Evolutionary conservation across 37 sponge, comb jelly and placozoan genomes (phyloP).

Genomic region (Ianthella basta): DNA sequence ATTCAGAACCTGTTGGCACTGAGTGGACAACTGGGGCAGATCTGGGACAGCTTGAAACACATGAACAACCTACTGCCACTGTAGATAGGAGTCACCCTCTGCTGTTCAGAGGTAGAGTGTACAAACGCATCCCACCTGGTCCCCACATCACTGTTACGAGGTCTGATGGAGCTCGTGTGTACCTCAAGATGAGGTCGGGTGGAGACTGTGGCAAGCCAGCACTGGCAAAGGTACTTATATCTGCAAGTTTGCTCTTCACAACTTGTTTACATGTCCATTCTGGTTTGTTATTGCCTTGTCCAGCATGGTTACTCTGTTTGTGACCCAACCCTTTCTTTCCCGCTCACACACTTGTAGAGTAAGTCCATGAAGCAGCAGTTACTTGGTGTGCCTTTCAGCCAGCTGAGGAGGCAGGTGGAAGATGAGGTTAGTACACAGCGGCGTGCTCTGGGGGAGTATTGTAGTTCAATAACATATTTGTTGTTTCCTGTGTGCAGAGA

Average conservation of each 20-base stretch:
- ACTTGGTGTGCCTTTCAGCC: slow-evolving; percentile 50
- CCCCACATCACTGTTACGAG: slow-evolving; percentile 65
- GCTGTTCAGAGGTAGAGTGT: slow-evolving; percentile 42
- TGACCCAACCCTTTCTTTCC: too few relatives aligned
- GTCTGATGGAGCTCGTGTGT: slow-evolving; percentile 65
- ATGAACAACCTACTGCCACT: too few relatives aligned
- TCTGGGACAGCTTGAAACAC: background rate
- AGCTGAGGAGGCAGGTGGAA: slow-evolving; percentile 55
- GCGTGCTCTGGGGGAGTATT: too few relatives aligned
- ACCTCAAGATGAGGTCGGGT: slow-evolving; percentile 35
- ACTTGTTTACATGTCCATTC: background rate
- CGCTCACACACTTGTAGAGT: too few relatives aligned
- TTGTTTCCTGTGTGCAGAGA: too few relatives aligned
- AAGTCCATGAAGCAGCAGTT: slow-evolving; percentile 24
- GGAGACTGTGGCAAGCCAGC: background rate
- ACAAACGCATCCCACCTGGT: slow-evolving; percentile 55
- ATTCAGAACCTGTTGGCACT: background rate
- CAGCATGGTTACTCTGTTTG: background rate
- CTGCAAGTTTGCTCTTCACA: background rate
- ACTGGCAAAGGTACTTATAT: background rate
- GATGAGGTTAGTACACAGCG: slow-evolving; percentile 52
- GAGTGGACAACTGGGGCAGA: background rate
- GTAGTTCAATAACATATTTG: too few relatives aligned
- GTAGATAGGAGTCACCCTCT: background rate
- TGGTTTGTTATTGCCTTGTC: background rate